Evolutionary conservation across 2,113 vertebrate genomes (phyloP), one percentile per base, ranked within the genome.

Genomic region (Pterocles burchelli): DNA sequence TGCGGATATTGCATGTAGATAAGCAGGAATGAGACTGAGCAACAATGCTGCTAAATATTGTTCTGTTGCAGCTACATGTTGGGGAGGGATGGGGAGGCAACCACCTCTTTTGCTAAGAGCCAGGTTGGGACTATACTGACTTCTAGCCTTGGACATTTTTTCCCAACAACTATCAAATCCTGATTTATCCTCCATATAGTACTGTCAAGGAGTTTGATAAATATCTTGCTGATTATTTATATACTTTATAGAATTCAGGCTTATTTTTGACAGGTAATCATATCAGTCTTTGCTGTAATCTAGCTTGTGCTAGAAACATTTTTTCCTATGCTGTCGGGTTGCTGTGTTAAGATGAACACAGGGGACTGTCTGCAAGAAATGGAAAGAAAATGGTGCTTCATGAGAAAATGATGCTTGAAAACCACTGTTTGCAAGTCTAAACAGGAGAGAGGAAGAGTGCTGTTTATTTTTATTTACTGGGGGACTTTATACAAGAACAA

Each of bases 191-290:
- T 95, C 89, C 61, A 61, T 90, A 81, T 61, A 66, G 71, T 79
- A 66, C 62, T 84, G 82, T 90, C 85, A 58, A 52, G 76, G 63
- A 90, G 43, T 89, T 90, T 95, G 89, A 96, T 92, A 95, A 96
- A 95, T 91, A 90, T 72, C 85, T 96, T 79, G 46, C 85, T 96
- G 76, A 83, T 96, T 97, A 81, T 95, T 97, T 95, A 57, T 85
- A 78, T 21, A 31, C 70, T 96, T 97, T 91, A 80, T 84, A 83
- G 36, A 57, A 91, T 70, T 95, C 48, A 81, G 13, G 26, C 38
- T 88, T 95, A 65, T 91, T 97, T 97, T 93, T 96, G 94, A 77
- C 96, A 94, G 83, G 34, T 83, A 77, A 84, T 94, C 89, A 29
- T 67, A 55, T 76, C 51, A 62, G 55, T 79, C 89, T 46, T 36